Base-by-base conservation (phyloP, 1,140 invertebrate genomes). In the Eupristina koningsbergeri region DNA sequence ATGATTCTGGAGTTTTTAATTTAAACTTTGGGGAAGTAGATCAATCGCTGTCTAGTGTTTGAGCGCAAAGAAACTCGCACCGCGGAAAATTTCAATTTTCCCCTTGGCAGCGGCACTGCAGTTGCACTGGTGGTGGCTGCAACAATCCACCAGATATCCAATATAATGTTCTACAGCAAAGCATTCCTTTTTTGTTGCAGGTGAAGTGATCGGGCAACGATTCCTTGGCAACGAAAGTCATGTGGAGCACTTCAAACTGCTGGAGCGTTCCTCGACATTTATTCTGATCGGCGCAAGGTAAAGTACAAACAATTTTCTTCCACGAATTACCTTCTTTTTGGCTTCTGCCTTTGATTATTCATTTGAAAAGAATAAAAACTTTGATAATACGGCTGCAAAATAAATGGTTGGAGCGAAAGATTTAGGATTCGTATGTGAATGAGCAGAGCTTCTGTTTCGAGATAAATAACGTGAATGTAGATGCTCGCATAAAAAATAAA, bases 251-350 rank as follows among this genome's bases (percentile, higher is more conserved):
- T 96, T 95, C 91, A 94, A 94, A 87, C 90, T 95, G 58, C 89
- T 96, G 74, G 94, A 95, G 87, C 92, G 93, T 50, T 94, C 94
- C 86, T 91, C 93, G 74, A 94, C 94, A 86, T 95, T 93, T 84
- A 90, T 95, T 79, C 91, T 95, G 83, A 93, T 95, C 87, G 95
- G 95, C 84, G 95, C 94, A 83, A 95, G 94, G 95, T 95, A 93
- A 93, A 87, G 74, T 91, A 84, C 47, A 75, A 47, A 84, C 45
- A 39, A 73, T 19, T 3, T 71, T 45, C 11, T 71, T 22, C 36
- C 36, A 36, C 17, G 31, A 17, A 69, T 39, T 17, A 17, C 15
- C 64, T 36, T 63, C 15, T 63, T 63, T 29, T 63, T 8, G 9
- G 3, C 11, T 53, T 17, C 50, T 13, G n/a, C 15, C 17, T 53